A percentile compares a stretch with the other conserved stretches of the same genome.
These are phyloP conservation scores for Caenorhabditis inopinata DNA, from an alignment of 1,140 invertebrate species.

Conservation along the genomic window DNA sequence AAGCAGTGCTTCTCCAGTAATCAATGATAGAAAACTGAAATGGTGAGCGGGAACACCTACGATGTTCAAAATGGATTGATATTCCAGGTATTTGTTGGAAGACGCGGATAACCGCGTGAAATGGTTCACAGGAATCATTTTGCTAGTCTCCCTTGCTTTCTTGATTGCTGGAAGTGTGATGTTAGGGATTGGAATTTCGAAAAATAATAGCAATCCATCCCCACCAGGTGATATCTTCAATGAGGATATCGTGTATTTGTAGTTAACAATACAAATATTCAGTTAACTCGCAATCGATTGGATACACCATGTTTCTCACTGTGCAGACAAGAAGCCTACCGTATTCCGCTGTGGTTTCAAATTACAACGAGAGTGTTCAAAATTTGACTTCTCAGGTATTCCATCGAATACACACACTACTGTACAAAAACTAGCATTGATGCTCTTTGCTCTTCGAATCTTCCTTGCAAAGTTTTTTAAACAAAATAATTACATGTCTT, in stretches of 20 bases:
- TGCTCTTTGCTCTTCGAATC: no score
- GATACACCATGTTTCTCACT: background rate
- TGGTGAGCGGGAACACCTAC: background rate
- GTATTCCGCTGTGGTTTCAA: background rate
- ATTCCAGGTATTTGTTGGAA: background rate
- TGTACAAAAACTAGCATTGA: no score
- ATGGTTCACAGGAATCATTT: background rate
- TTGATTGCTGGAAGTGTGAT: conserved; percentile 32
- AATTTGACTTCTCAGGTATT: background rate
- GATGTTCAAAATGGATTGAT: background rate
- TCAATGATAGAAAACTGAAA: background rate
- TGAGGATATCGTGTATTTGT: no score
- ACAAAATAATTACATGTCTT: no score
- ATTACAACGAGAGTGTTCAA: background rate
- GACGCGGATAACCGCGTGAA: background rate
- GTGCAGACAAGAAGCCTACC: background rate
- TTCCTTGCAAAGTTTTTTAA: no score
- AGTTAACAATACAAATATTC: background rate
- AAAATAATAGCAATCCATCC: background rate
- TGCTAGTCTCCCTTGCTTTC: background rate
- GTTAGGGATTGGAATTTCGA: conserved; percentile 26
- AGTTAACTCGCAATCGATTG: background rate
- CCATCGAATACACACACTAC: no score
- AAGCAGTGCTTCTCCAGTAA: background rate
- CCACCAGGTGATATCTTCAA: background rate